Percentiles rank a stretch among this genome's conserved stretches.
phyloP scores from a whole-genome alignment of 2,113 vertebrate genomes.

The Perognathus longimembris region DNA sequence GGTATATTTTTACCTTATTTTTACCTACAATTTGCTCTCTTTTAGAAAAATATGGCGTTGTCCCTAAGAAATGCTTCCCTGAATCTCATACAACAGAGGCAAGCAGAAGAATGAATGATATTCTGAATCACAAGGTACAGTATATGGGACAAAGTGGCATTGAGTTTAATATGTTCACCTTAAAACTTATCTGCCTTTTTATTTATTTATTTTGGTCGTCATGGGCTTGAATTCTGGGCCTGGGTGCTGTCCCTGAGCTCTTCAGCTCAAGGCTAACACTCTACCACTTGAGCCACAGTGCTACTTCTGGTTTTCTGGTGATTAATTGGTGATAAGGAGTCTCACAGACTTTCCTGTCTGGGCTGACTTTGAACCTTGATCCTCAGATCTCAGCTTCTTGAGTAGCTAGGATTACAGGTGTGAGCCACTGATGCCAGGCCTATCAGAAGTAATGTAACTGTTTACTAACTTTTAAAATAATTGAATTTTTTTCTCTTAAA shows the following conservation, averaged over 20 bases:
- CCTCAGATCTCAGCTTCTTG: no score
- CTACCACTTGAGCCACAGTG: no score
- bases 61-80: slow-evolving; percentile 98
- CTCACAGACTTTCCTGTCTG: no score
- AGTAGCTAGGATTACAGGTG: no score
- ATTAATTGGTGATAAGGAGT: no score
- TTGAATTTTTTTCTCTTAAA: slow-evolving; percentile 17
- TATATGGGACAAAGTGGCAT: background rate
- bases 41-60: slow-evolving; percentile 96
- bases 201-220: no score
- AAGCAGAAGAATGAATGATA: slow-evolving; percentile 97
- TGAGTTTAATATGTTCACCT: background rate
- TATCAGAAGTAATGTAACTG: background rate
- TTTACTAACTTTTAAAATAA: slow-evolving; percentile 53
- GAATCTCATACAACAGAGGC: slow-evolving; percentile 97
- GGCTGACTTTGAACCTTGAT: no score
- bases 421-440: background rate
- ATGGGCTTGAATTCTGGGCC: no score
- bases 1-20: slow-evolving; percentile 27
- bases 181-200: slow-evolving; percentile 11
- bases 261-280: no score
- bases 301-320: no score
- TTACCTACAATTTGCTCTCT: slow-evolving; percentile 51
- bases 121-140: slow-evolving; percentile 97
- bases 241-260: no score